Percentiles rank a stretch among this genome's conserved stretches.
phyloP scores from a whole-genome alignment of 2,113 vertebrate genomes.

The Stictonetta naevosa region DNA sequence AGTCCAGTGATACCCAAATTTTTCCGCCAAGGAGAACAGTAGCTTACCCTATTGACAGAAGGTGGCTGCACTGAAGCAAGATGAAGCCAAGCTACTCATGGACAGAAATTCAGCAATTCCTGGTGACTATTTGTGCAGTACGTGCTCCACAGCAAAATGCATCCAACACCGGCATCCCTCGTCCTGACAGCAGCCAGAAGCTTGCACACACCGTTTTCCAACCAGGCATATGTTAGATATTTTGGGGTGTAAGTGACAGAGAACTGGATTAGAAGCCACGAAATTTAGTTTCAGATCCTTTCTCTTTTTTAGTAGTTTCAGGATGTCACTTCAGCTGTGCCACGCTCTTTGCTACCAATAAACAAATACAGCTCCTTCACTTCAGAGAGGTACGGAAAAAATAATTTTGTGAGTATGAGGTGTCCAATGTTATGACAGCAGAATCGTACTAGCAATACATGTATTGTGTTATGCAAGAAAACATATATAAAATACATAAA shows the following conservation, averaged over 20 bases:
- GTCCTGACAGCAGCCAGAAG: background rate
- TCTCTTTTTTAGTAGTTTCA: background rate
- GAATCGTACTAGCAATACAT: background rate
- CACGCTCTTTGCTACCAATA: background rate
- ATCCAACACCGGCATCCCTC: background rate
- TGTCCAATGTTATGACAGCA: fast-evolving
- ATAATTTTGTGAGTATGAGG: background rate
- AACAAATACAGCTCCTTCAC: background rate
- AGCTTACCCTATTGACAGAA: background rate
- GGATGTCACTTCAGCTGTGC: background rate
- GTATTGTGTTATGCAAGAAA: background rate
- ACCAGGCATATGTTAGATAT: background rate
- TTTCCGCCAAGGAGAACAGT: background rate
- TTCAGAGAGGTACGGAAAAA: background rate
- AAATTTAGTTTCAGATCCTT: background rate
- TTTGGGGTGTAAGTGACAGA: background rate
- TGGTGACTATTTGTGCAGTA: background rate
- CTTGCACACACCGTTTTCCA: too few species aligned
- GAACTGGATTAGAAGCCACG: background rate
- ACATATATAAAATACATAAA: fast-evolving
- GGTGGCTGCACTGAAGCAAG: background rate
- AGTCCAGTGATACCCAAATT: background rate
- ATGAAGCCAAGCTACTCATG: fast-evolving
- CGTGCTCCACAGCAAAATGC: background rate
- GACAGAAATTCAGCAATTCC: background rate